phyloP scores from a whole-genome alignment of 2,113 vertebrate species.

The Oxyruncus cristatus region DNA sequence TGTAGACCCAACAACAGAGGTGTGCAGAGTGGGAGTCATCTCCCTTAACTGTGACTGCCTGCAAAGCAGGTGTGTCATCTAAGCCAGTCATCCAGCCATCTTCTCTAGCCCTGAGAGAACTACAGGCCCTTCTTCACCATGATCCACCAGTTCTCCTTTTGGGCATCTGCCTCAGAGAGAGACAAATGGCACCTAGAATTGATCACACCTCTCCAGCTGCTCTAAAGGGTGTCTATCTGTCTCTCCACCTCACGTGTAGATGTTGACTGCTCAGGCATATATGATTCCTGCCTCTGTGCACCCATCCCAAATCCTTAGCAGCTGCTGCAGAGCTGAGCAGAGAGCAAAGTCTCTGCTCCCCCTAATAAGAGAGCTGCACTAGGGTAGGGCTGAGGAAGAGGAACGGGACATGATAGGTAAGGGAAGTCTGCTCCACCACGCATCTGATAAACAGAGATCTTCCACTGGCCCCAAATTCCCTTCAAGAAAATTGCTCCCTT shows the following conservation, averaged over 20 bases:
- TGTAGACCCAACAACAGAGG: not conserved
- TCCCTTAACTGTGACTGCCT: not conserved
- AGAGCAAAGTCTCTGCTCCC: not conserved
- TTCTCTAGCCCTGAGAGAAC: not conserved
- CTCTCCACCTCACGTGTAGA: fast-evolving
- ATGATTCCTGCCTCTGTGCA: not conserved
- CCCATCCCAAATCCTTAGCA: not conserved
- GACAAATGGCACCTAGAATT: not conserved
- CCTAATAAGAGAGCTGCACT: not conserved
- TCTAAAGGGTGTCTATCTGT: not conserved
- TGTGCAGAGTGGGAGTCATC: not conserved
- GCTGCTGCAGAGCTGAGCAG: not conserved
- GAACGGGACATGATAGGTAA: slow-evolving; percentile 25
- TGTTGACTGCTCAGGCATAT: not conserved
- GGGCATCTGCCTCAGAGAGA: not conserved
- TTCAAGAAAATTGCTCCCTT: slow-evolving; percentile 52
- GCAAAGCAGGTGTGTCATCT: not conserved
- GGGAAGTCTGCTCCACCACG: slow-evolving; percentile 31
- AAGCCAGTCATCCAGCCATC: not conserved
- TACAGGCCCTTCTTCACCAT: not conserved
- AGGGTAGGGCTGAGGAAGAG: not conserved
- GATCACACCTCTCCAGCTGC: not conserved
- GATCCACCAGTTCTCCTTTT: not conserved
- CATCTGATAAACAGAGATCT: slow-evolving; percentile 49
- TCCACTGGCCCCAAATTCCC: slow-evolving; percentile 27